Conservation (phyloP, 2,888 invertebrate species). For the Sabellastarte sp. region DNA sequence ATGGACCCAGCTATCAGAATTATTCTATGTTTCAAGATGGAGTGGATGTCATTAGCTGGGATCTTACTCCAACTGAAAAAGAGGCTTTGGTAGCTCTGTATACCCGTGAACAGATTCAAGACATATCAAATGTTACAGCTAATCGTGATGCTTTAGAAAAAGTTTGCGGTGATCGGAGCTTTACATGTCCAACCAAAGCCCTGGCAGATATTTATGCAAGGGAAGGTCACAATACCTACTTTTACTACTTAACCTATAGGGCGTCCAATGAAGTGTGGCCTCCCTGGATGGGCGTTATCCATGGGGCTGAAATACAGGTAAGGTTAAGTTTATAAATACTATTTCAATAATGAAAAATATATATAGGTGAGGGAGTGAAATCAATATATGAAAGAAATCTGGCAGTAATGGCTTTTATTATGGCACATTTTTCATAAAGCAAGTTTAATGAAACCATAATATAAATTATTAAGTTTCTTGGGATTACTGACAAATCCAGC, state of each 20-base stretch:
- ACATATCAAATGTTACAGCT: conserved; percentile 39
- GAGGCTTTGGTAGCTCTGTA: conserved; percentile 81
- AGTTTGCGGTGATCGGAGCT: conserved; percentile 90
- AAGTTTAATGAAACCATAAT: not conserved
- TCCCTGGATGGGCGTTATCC: conserved; percentile 89
- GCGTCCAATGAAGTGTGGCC: conserved; percentile 83
- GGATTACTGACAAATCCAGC: not conserved
- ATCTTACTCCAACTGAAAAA: conserved; percentile 67
- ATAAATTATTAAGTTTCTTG: not conserved
- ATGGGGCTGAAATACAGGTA: conserved; percentile 82
- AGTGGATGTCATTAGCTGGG: conserved; percentile 23
- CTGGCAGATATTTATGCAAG: conserved; percentile 75
- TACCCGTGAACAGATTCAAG: conserved; percentile 75
- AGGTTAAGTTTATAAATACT: not conserved
- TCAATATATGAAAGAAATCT: not conserved
- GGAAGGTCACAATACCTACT: conserved; percentile 73
- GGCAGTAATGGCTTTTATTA: not conserved
- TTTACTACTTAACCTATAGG: conserved; percentile 33
- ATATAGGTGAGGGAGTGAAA: not conserved
- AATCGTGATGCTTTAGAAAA: conserved; percentile 79
- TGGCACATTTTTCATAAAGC: not conserved
- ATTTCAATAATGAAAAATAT: no score
- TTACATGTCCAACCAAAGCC: conserved; percentile 84
- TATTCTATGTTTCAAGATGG: conserved; percentile 12
- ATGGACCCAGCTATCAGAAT: conserved; percentile 24